phyloP scores from a whole-genome alignment of 2,888 invertebrate species.

The Parnassius apollo region DNA sequence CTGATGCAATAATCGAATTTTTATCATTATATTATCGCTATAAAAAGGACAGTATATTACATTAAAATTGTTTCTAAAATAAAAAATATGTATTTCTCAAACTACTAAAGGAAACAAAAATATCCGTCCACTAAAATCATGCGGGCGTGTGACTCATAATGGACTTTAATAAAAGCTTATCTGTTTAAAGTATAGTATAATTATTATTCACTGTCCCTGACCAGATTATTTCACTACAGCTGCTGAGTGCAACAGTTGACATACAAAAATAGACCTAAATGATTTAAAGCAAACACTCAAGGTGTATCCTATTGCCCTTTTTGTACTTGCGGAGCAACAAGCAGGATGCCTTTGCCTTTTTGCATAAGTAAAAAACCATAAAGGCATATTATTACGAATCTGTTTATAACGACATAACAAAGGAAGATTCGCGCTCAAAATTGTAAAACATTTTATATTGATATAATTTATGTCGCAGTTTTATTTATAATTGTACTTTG shows the following conservation, averaged over 20 bases:
- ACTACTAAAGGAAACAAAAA: background rate
- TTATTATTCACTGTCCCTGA: conserved; percentile 3
- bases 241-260: no score
- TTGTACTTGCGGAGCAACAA: background rate
- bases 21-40: background rate
- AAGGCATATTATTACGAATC: background rate
- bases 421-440: conserved; percentile 22
- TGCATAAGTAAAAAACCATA: background rate
- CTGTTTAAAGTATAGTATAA: background rate
- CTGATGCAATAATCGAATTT: background rate
- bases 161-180: background rate
- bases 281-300: background rate
- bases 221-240: background rate
- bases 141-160: conserved; percentile 5
- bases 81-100: no score
- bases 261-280: no score
- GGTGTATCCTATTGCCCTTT: background rate
- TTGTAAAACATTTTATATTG: conserved; percentile 32
- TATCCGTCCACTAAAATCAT: conserved; percentile 19
- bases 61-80: background rate
- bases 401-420: background rate
- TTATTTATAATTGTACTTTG: conserved; percentile 43
- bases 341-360: conserved; percentile 1
- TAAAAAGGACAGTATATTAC: no score
- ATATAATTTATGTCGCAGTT: conserved; percentile 38